Evolutionary conservation across 2,113 vertebrate genomes (phyloP).

Genomic region (Pyrgilauda ruficollis): DNA sequence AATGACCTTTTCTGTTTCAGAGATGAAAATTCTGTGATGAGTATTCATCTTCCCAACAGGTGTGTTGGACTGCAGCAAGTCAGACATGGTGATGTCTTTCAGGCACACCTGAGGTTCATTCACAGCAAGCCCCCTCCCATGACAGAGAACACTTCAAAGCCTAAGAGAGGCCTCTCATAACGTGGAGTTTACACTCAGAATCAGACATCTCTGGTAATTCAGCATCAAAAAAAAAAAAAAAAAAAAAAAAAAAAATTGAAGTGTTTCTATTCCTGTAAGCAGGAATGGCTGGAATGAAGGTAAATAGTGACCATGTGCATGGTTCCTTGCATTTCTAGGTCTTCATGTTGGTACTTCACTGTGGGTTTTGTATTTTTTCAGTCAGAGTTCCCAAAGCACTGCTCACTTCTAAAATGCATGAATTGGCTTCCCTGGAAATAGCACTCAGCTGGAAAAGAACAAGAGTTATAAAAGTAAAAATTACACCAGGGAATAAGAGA

Average conservation of each 20-base stretch:
- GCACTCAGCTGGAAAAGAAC: slow-evolving; percentile 7
- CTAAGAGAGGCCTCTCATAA: not conserved
- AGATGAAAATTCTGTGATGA: not conserved
- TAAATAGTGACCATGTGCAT: not conserved
- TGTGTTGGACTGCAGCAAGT: not conserved
- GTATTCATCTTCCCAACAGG: not conserved
- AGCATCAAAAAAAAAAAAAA: not conserved
- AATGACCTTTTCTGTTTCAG: not conserved
- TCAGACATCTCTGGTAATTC: not conserved
- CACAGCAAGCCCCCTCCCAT: not conserved
- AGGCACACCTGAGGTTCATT: not conserved
- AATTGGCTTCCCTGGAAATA: not conserved
- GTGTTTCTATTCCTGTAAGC: not conserved
- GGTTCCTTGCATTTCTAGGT: not conserved
- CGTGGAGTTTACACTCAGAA: not conserved
- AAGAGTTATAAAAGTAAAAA: not conserved
- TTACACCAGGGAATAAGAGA: not conserved
- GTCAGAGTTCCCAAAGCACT: not conserved
- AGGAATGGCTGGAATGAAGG: not conserved
- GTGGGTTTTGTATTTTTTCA: not conserved
- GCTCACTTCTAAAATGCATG: not conserved
- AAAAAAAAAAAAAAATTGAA: not conserved
- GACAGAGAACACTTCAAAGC: not conserved
- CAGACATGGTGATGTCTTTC: not conserved
- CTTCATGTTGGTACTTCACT: not conserved